Base-by-base conservation (phyloP, 2,888 invertebrate genomes). In the Ornithoptera priamus region DNA sequence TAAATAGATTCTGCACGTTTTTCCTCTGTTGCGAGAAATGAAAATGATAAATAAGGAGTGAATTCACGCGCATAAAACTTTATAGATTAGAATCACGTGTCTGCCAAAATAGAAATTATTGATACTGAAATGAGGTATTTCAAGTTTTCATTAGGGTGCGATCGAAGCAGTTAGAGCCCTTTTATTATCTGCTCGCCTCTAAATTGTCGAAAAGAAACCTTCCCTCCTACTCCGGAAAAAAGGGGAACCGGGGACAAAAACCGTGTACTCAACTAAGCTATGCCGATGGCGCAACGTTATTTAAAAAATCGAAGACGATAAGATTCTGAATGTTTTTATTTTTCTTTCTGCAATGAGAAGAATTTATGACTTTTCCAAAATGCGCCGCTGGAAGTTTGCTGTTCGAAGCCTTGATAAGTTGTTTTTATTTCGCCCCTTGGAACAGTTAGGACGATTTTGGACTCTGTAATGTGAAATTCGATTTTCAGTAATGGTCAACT, bases 401-500 rank as follows among this genome's bases (percentile, higher is more conserved):
- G 57, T 57, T 65, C 78, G 81, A 77, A 77, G 80, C 78, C 74
- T 87, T 83, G 92, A 92, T 90, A 90, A 91, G 88, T 82, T 85
- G 84, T 86, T 90, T 91, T 92, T 91, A 90, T 92, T 78, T 88
- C 85, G 85, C 81, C 81, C 80, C 81, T 80, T 81, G 82, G 81
- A 82, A 84, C 81, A 84, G 85, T 84, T 73, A 69, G 75, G 67
- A 74, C 67, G 71, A 75, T 82, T 85, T 89, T 86, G 92, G 91
- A 90, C 90, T 83, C 83, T 85, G 87, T 90, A 91, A 92, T 91
- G 90, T 87, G 84, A 85, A 86, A 86, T 90, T 92, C 92, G 90
- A 90, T 92, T 92, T 90, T 89, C 88, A 84, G 90, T 90, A 92
- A 92, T 90, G 92, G 92, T 92, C 92, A 92, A 89, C 89, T 90